Evolutionary conservation across 2,888 invertebrate genomes (phyloP), one percentile per base, ranked within the genome.

Genomic region (Hemaris fuciformis): DNA sequence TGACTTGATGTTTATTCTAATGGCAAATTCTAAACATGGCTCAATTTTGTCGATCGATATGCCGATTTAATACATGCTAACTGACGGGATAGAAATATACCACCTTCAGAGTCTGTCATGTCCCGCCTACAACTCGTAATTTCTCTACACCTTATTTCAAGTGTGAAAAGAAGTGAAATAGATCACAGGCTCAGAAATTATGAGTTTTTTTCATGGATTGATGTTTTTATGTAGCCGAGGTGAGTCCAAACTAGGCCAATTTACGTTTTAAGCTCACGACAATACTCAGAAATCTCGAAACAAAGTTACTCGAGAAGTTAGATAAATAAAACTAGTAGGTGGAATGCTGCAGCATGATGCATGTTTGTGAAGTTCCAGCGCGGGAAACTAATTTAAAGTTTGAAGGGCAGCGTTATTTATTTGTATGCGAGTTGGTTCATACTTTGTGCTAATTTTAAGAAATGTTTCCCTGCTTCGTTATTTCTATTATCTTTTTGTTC

Each of bases 351-450:
- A 75, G 75, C 75, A 77, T 79, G 76, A 80, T 81, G 79, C 76
- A 80, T 80, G 77, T 72, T 73, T 66, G 64, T 65, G 63, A 76
- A 78, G 71, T 75, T 78, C 70, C 64, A 62, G 59, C 60, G 62
- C 63, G 67, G 69, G 66, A 69, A 84, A 81, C 80, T 82, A 81
- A 85, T 85, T 83, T 83, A 82, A 83, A 85, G 76, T 83, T 83
- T 75, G 68, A 77, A 80, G 76, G 76, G 68, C 71, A 72, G 62
- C 65, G 69, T 76, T 77, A 74, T 78, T 79, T 81, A 78, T 78
- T 76, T 72, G 67, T 63, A 66, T 63, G 62, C 64, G 62, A 66
- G 67, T 68, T 61, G 57, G 45, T 61, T 59, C 60, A 48, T 59
- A 48, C 60, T 62, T 66, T 62, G 64, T 59, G 69, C 69, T 66